Base-by-base conservation (phyloP, 2,888 invertebrate species). In the Catonia carolina region DNA sequence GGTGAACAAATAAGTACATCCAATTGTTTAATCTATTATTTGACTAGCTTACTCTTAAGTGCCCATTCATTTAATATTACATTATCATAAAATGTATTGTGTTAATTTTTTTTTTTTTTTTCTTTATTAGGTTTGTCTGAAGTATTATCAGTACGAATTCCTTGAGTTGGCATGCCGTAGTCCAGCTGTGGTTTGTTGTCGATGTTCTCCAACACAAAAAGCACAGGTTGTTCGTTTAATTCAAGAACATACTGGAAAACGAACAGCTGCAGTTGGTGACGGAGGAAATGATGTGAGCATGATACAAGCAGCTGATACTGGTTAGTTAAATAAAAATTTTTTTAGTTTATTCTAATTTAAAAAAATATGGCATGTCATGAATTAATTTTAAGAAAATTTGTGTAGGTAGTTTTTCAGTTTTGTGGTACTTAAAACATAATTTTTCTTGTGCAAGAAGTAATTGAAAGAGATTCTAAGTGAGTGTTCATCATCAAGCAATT, bases 171-270 rank as follows among this genome's bases (percentile, higher is more conserved):
- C 85, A 0, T 84, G 84, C 66, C 78, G 80, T 55, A 83, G 84
- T 66, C 84, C 85, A 0, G 83, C 85, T 15, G 86, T 87, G 2
- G 84, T 87, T 3, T 85, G 85, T 60, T 87, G 86, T 66, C 76
- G 86, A 36, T 85, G 85, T 68, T 84, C 84, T 1, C 85, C 85
- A 0, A 85, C 85, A 2, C 84, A 85, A 69, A 85, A 85, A 69
- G 81, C 84, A 1, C 74, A 76, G 63, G 83, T 85, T 41, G 84
- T 84, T 17, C 76, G 78, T 53, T 73, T 85, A n/a, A 79, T 85
- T 55, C 79, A 82, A 66, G 69, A 71, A 58, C 82, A 83, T 65
- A 83, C 83, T 5, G 78, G 76, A 5, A 82, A 80, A 67, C 69
- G 77, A 61, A 74, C 77, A n/a, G 78, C 78, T 1, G 78, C 78